A percentile compares a stretch with the other conserved stretches of the same genome.
Conservation (phyloP, 2,113 vertebrate species). For the Gila orcuttii region DNA sequence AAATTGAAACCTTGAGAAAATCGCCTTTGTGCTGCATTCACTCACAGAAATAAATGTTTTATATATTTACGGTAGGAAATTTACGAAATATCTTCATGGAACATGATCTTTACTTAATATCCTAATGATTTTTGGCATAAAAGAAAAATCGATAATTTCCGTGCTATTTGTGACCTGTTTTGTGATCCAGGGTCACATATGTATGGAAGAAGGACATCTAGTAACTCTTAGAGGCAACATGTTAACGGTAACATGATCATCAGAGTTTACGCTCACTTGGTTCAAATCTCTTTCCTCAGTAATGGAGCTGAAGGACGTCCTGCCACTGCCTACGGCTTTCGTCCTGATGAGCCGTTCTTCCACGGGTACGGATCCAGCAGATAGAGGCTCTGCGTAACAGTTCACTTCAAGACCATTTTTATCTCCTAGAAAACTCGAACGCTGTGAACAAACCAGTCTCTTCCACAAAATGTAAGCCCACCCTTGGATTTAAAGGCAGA, state of each 20-base stretch:
- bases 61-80: too few relatives aligned
- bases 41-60: too few relatives aligned
- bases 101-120: too few relatives aligned
- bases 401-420: background rate
- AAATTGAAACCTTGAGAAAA: too few relatives aligned
- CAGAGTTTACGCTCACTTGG: background rate
- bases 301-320: conserved; percentile 82
- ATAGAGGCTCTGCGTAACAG: conserved; percentile 55
- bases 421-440: background rate
- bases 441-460: background rate
- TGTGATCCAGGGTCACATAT: background rate
- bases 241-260: background rate
- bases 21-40: too few relatives aligned
- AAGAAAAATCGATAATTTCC: too few relatives aligned
- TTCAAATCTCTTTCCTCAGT: conserved; percentile 67
- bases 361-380: conserved; percentile 78
- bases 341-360: conserved; percentile 88
- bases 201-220: conserved; percentile 47
- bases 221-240: conserved; percentile 19
- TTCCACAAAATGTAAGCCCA: conserved; percentile 16
- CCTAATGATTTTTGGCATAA: too few relatives aligned
- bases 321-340: conserved; percentile 88
- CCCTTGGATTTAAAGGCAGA: conserved; percentile 1
- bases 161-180: too few relatives aligned
- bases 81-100: too few relatives aligned